phyloP scores from a whole-genome alignment of 2,797 vertebrate genomes.

The Chelon labrosus region DNA sequence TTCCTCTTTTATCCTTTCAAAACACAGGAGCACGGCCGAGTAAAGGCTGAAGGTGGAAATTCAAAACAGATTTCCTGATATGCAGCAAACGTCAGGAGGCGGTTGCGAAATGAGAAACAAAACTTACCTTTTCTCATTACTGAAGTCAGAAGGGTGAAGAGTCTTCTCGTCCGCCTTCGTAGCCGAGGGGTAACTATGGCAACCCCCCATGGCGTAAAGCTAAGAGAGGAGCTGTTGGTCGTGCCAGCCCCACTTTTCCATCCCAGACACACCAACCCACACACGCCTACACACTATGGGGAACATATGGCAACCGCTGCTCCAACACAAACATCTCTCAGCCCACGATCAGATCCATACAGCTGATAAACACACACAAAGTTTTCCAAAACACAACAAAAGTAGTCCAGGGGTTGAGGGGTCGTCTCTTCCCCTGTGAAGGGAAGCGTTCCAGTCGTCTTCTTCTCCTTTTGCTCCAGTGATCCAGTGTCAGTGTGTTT shows the following conservation, averaged over 20 bases:
- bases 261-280: slow-evolving; percentile 69
- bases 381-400: slow-evolving; percentile 30
- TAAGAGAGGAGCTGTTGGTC: slow-evolving; percentile 72
- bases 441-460: slow-evolving; percentile 54
- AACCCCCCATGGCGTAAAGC: slow-evolving; percentile 83
- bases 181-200: slow-evolving; percentile 83
- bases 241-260: slow-evolving; percentile 77
- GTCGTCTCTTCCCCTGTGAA: slow-evolving; percentile 18
- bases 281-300: slow-evolving; percentile 47
- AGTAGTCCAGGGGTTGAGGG: slow-evolving; percentile 38
- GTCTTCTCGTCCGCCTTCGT: slow-evolving; percentile 67
- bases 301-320: slow-evolving; percentile 38
- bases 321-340: slow-evolving; percentile 46
- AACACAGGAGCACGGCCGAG: neutral
- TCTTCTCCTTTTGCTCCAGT: slow-evolving; percentile 34
- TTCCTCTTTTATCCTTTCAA: neutral
- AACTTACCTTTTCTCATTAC: slow-evolving; percentile 80
- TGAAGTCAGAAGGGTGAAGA: slow-evolving; percentile 70
- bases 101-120: neutral
- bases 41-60: too few relatives aligned
- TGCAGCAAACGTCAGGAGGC: neutral
- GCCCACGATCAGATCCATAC: slow-evolving; percentile 52
- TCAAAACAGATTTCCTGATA: too few relatives aligned
- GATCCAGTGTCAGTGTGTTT: slow-evolving; percentile 74
- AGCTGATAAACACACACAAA: slow-evolving; percentile 37